Conservation (phyloP, 2,797 vertebrate species). For the Leptodactylus fallax region DNA sequence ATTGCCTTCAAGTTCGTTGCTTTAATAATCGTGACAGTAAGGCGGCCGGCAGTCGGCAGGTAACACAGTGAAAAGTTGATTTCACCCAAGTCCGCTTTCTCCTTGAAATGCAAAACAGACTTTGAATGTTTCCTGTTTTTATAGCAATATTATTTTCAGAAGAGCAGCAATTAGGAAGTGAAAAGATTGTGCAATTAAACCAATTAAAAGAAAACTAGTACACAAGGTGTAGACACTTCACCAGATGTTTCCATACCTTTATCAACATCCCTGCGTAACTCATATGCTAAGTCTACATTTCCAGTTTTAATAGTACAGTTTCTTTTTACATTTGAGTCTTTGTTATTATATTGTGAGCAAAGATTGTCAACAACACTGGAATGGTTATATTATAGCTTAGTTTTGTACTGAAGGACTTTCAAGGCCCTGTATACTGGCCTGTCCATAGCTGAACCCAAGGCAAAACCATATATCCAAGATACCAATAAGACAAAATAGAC, state of each 20-base stretch:
- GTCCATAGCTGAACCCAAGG: background rate
- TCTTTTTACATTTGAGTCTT: background rate
- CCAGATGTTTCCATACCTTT: background rate
- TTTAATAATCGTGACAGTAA: conserved; percentile 91
- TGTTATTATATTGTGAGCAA: background rate
- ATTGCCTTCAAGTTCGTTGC: conserved; percentile 95
- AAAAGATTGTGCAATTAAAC: conserved; percentile 23
- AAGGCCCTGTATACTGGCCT: background rate
- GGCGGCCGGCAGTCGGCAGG: conserved; percentile 90
- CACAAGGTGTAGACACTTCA: conserved; percentile 19
- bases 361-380: background rate
- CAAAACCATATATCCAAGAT: background rate
- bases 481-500: background rate
- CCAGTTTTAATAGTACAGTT: background rate
- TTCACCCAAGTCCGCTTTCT: conserved; percentile 94
- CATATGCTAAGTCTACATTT: background rate
- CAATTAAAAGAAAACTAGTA: conserved; percentile 20
- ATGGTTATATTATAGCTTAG: background rate
- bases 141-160: conserved; percentile 1
- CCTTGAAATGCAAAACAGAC: conserved; percentile 73
- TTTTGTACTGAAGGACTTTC: background rate
- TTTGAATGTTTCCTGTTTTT: conserved; percentile 32
- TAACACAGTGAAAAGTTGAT: conserved; percentile 95
- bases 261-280: background rate
- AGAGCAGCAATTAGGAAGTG: conserved; percentile 5